Conservation (phyloP, 2,113 vertebrate species). For the Mus pahari region DNA sequence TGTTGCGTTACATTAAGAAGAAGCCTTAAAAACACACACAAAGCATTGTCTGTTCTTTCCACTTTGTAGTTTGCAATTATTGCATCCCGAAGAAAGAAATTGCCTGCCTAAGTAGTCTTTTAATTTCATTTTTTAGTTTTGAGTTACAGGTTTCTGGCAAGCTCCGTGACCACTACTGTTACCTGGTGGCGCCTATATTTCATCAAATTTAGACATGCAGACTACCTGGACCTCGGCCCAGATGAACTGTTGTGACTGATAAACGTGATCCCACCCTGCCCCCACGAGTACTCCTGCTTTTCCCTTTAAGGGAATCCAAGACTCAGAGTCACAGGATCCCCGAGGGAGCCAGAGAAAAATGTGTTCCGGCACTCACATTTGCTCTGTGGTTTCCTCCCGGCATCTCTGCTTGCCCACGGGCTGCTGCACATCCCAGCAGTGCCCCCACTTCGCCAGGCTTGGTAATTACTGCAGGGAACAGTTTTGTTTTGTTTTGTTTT, state of each 20-base stretch:
- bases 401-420: conserved; percentile 84
- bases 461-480: conserved; percentile 87
- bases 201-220: conserved; percentile 90
- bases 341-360: conserved; percentile 89
- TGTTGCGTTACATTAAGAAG: conserved; percentile 69
- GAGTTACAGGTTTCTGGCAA: conserved; percentile 94
- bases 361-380: conserved; percentile 79
- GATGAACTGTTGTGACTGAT: conserved; percentile 89
- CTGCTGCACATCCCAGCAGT: conserved; percentile 81
- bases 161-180: conserved; percentile 89
- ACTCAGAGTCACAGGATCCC: conserved; percentile 88
- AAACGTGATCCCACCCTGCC: conserved; percentile 91
- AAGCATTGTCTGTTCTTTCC: conserved; percentile 72
- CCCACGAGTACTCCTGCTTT: conserved; percentile 51
- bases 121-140: conserved; percentile 92
- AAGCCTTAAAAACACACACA: conserved; percentile 60
- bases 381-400: conserved; percentile 87
- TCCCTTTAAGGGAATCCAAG: conserved; percentile 88
- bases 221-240: conserved; percentile 92
- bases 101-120: conserved; percentile 83
- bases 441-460: conserved; percentile 84
- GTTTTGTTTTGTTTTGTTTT: conserved; percentile 85
- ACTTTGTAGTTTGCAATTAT: conserved; percentile 80
- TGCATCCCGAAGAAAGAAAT: conserved; percentile 85
- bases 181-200: conserved; percentile 93